Conservation (phyloP, 1,140 invertebrate genomes). For the Drosophila lacteicornis region DNA sequence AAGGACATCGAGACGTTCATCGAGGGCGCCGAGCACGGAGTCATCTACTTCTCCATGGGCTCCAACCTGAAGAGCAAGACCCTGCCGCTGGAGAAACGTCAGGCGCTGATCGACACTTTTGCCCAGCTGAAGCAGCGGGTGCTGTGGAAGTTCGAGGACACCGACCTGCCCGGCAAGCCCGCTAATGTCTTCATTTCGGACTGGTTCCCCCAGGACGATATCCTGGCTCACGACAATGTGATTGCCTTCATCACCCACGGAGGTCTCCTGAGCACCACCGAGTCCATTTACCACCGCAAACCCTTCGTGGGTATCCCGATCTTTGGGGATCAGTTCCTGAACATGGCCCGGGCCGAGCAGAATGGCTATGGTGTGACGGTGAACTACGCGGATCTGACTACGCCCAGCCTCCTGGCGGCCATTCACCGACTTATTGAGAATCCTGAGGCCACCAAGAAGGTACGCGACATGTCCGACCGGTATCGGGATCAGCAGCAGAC, state of each 20-base stretch:
- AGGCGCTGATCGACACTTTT: conserved; percentile 86
- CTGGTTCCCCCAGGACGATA: conserved; percentile 91
- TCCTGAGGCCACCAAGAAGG: conserved; percentile 77
- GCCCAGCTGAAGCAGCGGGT: conserved; percentile 87
- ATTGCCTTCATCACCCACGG: conserved; percentile 90
- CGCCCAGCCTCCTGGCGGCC: conserved; percentile 46
- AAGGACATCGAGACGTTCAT: conserved; percentile 86
- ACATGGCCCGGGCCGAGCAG: conserved; percentile 85
- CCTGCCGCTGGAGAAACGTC: conserved; percentile 85
- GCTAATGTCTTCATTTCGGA: conserved; percentile 88
- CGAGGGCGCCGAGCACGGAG: conserved; percentile 86
- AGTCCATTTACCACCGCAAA: conserved; percentile 89
- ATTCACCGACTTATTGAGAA: conserved; percentile 61
- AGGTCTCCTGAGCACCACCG: conserved; percentile 89
- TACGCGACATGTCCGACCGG: conserved; percentile 86
- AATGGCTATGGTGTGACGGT: conserved; percentile 85
- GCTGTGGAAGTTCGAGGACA: conserved; percentile 89
- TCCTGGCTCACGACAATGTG: conserved; percentile 89
- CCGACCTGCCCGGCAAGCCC: conserved; percentile 86
- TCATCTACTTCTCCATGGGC: conserved; percentile 88
- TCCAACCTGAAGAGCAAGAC: conserved; percentile 87
- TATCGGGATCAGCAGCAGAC: conserved; percentile 87
- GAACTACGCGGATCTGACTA: conserved; percentile 54
- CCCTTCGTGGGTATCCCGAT: conserved; percentile 90
- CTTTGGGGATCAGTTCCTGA: conserved; percentile 88